These are phyloP conservation scores for Drosophila neutralis DNA, from an alignment of 2,888 invertebrate genomes.

Conservation along the genomic window DNA sequence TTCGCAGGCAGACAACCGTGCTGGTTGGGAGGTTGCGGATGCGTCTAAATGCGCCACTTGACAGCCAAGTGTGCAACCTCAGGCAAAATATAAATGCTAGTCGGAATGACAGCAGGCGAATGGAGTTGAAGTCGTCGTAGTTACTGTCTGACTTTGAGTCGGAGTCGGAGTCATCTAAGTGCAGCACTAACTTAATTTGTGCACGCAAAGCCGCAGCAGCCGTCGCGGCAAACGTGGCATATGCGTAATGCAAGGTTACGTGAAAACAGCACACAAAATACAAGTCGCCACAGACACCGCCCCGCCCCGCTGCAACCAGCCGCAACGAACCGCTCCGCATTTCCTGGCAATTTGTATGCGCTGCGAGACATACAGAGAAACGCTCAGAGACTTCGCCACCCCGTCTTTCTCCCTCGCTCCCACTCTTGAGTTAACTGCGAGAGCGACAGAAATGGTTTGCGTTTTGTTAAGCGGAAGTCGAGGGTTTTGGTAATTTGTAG, in stretches of 20 bases:
- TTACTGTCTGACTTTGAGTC: slow-evolving; percentile 1
- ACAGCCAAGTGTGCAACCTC: slow-evolving; percentile 26
- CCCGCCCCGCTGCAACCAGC: not conserved
- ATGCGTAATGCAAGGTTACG: slow-evolving; percentile 63
- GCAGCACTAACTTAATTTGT: slow-evolving; percentile 74
- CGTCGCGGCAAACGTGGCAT: slow-evolving; percentile 55
- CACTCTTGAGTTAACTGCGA: slow-evolving; percentile 6
- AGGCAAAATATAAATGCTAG: slow-evolving; percentile 12
- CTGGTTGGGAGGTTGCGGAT: slow-evolving; percentile 13
- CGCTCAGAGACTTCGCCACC: not conserved
- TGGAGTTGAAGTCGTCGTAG: slow-evolving; percentile 8
- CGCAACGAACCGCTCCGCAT: slow-evolving; percentile 19
- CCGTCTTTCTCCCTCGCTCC: not conserved
- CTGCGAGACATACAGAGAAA: slow-evolving; percentile 12
- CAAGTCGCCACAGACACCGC: slow-evolving; percentile 9
- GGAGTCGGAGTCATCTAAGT: slow-evolving; percentile 48
- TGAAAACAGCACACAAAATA: slow-evolving; percentile 31
- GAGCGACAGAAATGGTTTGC: slow-evolving; percentile 47
- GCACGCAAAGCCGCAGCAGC: slow-evolving; percentile 62
- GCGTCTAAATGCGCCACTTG: slow-evolving; percentile 53
- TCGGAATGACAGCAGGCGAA: slow-evolving; percentile 1
- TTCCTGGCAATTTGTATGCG: slow-evolving; percentile 42
- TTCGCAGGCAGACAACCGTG: not conserved
- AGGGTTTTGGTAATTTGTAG: slow-evolving; percentile 78
- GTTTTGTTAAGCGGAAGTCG: slow-evolving; percentile 77